Conservation (phyloP, 2,113 vertebrate species). For the Ciconia stormi region DNA sequence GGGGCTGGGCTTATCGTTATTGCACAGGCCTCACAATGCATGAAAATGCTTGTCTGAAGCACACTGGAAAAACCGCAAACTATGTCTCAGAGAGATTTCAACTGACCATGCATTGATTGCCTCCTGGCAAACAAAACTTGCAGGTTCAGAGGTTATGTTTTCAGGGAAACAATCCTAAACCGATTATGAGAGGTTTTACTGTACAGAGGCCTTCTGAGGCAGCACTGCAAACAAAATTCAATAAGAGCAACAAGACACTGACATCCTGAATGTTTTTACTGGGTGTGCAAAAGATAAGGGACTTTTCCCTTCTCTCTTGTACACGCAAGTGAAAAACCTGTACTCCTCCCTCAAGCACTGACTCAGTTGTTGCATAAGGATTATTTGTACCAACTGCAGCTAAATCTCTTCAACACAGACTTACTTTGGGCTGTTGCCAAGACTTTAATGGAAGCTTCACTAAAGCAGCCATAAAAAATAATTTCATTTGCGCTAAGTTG, state of each 20-base stretch:
- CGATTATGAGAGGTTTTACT: not conserved
- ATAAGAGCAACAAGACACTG: not conserved
- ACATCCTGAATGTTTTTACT: not conserved
- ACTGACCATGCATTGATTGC: not conserved
- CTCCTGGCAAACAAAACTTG: not conserved
- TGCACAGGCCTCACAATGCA: not conserved
- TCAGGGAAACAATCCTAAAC: not conserved
- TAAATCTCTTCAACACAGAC: not conserved
- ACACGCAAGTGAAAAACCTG: not conserved
- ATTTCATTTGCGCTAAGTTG: not conserved
- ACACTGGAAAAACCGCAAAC: not conserved
- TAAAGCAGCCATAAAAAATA: not conserved
- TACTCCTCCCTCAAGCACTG: not conserved
- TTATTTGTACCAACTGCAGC: not conserved
- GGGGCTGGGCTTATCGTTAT: not conserved
- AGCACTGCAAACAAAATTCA: not conserved
- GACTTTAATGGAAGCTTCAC: not conserved
- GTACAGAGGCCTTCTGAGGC: not conserved
- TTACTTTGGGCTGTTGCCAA: not conserved
- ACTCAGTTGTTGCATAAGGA: not conserved
- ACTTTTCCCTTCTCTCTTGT: not conserved
- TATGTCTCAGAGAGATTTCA: not conserved
- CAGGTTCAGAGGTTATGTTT: not conserved
- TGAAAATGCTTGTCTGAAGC: not conserved
- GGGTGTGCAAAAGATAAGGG: not conserved